Base-by-base conservation (phyloP, 1,140 invertebrate species). In the Aphaenogaster floridana region DNA sequence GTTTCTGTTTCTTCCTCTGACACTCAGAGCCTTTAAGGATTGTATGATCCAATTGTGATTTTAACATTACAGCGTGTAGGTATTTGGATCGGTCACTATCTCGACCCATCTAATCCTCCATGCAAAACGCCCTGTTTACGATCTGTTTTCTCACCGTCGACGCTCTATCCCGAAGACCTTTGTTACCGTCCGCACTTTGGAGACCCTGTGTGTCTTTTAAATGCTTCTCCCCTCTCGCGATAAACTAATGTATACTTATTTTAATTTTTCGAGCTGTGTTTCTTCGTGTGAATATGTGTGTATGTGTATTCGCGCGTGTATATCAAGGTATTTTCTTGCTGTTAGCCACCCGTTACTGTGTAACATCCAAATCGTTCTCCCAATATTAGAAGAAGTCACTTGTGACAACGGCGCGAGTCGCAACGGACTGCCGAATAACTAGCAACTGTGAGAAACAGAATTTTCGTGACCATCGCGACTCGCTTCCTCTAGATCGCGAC, bases 171-270 rank as follows among this genome's bases (percentile, higher is more conserved):
- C 39, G 15, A 85, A 84, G 50, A 54, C 11, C 11, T 77, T 48
- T n/a, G 36, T 63, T 21, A 64, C 39, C 36, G 78, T 81, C 52
- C 76, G 28, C 79, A 61, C 61, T 86, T 45, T 85, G 71, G 34
- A 68, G 50, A 87, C 86, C 79, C 80, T 76, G 86, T 74, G 59
- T 88, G 86, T 88, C 81, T 86, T 88, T 86, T 86, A 86, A 86
- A 88, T 17, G 80, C 80, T 87, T 85, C 11, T 76, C 57, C 39
- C 21, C 45, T 57, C 54, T 88, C 66, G 54, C 74, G 42, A 79
- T 69, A 86, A 71, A 77, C 50, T 86, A 86, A 72, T 57, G 34
- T 86, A 48, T 68, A 76, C 74, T 77, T 88, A 88, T 72, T 78
- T 61, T 77, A 88, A 69, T 69, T 74, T 59, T 84, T 84, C 86